Evolutionary conservation across 2,888 invertebrate genomes (phyloP).

Genomic region (Metalampra italica): DNA sequence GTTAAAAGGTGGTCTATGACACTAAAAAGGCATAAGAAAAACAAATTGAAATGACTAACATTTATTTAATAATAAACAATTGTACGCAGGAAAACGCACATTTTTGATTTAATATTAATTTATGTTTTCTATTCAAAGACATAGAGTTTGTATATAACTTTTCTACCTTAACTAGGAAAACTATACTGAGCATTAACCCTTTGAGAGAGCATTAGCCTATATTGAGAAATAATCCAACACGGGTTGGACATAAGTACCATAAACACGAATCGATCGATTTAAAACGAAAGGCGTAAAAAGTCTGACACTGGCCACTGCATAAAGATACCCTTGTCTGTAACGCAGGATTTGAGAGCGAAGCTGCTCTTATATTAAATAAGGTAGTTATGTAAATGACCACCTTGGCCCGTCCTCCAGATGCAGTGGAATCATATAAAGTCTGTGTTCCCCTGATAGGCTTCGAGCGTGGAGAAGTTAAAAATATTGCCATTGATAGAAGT

Average conservation of each 20-base stretch:
- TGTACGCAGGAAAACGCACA: too few species aligned
- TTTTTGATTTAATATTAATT: too few species aligned
- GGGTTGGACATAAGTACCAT: conserved; percentile 23
- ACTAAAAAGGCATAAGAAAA: too few species aligned
- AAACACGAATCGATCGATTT: conserved; percentile 21
- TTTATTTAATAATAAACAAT: too few species aligned
- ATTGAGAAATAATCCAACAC: conserved; percentile 20
- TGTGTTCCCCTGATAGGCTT: conserved; percentile 40
- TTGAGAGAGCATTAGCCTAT: too few species aligned
- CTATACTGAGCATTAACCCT: too few species aligned
- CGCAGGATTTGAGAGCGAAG: conserved; percentile 42
- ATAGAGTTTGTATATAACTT: too few species aligned
- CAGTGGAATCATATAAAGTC: conserved; percentile 50
- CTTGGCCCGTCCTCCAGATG: conserved; percentile 43
- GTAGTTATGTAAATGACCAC: conserved; percentile 63
- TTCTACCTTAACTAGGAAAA: too few species aligned
- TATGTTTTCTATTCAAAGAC: too few species aligned
- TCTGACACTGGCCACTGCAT: conserved; percentile 42
- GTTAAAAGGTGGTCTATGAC: too few species aligned
- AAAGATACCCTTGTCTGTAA: conserved; percentile 50
- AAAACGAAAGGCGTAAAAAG: conserved; percentile 21
- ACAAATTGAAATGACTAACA: too few species aligned
- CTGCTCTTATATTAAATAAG: conserved; percentile 60
- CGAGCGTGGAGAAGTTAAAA: conserved; percentile 1
- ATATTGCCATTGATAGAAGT: not conserved